phyloP scores from a whole-genome alignment of 2,888 invertebrate genomes.

The Trichopria drosophilae region DNA sequence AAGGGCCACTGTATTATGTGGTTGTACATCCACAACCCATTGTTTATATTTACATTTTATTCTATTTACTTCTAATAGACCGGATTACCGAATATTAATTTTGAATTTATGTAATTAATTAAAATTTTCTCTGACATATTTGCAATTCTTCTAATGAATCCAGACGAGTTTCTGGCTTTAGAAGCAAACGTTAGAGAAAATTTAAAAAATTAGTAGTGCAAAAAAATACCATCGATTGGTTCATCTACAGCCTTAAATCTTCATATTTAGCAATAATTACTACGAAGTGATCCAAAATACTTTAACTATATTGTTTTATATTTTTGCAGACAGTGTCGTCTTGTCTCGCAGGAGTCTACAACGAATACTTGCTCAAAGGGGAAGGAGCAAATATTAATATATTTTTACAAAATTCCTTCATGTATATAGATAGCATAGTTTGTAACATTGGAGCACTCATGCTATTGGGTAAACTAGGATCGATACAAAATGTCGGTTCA shows the following conservation, averaged over 20 bases:
- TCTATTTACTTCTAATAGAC: too few species aligned
- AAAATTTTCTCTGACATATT: slow-evolving; percentile 73
- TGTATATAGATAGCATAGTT: slow-evolving; percentile 93
- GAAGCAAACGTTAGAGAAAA: too few species aligned
- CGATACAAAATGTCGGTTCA: slow-evolving; percentile 65
- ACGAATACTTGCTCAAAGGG: slow-evolving; percentile 89
- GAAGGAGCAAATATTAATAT: slow-evolving; percentile 83
- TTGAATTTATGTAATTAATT: slow-evolving; percentile 2
- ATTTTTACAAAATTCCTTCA: slow-evolving; percentile 91
- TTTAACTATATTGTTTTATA: too few species aligned
- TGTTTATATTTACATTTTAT: slow-evolving; percentile 5
- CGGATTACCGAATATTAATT: too few species aligned
- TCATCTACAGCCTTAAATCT: too few species aligned
- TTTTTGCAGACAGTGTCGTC: slow-evolving; percentile 83
- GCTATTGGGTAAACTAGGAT: slow-evolving; percentile 68
- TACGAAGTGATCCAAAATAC: slow-evolving; percentile 6
- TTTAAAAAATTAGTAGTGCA: too few species aligned
- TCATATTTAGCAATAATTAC: too few species aligned
- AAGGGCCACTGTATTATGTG: too few species aligned
- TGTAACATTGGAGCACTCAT: slow-evolving; percentile 79
- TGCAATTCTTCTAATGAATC: slow-evolving; percentile 92
- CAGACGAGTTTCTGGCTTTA: slow-evolving; percentile 94
- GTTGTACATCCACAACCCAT: background rate
- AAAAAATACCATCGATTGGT: too few species aligned
- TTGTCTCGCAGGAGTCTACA: slow-evolving; percentile 93